These are phyloP conservation scores for Amblyraja radiata DNA, from an alignment of 2,797 vertebrate species.

Conservation along the genomic window DNA sequence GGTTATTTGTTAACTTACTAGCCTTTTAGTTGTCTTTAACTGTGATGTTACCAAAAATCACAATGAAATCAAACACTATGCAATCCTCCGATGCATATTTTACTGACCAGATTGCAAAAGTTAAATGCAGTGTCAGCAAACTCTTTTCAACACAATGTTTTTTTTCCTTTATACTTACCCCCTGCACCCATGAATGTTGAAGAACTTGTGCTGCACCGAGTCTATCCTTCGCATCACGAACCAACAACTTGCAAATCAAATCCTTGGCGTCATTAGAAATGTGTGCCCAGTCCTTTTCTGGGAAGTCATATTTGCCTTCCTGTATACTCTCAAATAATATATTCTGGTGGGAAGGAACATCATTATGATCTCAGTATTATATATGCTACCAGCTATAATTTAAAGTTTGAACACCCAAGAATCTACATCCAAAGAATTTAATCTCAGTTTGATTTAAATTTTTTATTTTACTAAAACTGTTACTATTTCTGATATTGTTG, in stretches of 20 bases:
- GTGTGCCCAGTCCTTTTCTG: conserved; percentile 68
- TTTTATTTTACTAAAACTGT: background rate
- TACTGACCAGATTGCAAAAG: background rate
- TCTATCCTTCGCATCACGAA: conserved; percentile 64
- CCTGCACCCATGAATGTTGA: conserved; percentile 86
- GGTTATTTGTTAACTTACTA: background rate
- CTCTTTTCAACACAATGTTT: background rate
- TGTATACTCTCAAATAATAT: conserved; percentile 72
- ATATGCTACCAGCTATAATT: background rate
- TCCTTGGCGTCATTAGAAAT: conserved; percentile 67
- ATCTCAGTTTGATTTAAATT: background rate
- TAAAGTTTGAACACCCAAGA: background rate
- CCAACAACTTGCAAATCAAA: conserved; percentile 66
- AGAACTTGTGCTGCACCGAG: conserved; percentile 69
- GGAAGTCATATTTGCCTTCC: conserved; percentile 70
- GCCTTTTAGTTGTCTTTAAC: background rate
- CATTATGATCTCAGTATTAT: background rate
- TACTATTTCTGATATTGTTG: background rate
- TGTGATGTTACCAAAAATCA: background rate
- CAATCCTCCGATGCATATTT: background rate
- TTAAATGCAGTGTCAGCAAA: background rate
- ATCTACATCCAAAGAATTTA: background rate
- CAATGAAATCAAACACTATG: background rate
- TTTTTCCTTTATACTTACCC: conserved; percentile 61
- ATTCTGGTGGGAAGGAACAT: conserved; percentile 49